A percentile compares a stretch with the other conserved stretches of the same genome.
phyloP scores from a whole-genome alignment of 1,140 invertebrate species.

The Elysia chlorotica region DNA sequence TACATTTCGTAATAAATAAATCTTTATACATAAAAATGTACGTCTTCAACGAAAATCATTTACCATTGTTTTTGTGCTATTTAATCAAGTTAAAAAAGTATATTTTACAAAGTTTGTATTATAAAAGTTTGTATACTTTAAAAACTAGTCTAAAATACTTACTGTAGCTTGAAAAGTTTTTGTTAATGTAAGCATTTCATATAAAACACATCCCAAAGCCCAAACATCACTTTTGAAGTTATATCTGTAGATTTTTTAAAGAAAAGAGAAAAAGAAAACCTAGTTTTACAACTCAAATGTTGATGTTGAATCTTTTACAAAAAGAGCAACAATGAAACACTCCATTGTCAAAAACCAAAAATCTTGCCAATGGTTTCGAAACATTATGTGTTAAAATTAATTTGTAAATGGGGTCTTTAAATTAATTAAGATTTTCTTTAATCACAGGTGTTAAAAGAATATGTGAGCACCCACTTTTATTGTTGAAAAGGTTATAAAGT shows the following conservation, averaged over 20 bases:
- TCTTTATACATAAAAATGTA: too few relatives aligned
- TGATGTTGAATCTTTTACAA: too few relatives aligned
- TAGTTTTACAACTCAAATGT: not conserved
- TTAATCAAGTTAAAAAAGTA: not conserved
- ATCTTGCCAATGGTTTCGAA: too few relatives aligned
- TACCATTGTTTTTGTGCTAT: not conserved
- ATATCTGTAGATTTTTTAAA: constrained; percentile 45
- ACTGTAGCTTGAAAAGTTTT: constrained; percentile 71
- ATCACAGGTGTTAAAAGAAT: too few relatives aligned
- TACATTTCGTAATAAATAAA: too few relatives aligned
- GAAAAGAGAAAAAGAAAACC: constrained; percentile 16
- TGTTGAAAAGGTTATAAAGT: too few relatives aligned
- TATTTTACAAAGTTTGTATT: not conserved
- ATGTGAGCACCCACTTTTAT: too few relatives aligned
- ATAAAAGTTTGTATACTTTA: not conserved
- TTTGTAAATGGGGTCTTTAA: too few relatives aligned
- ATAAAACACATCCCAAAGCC: constrained; percentile 83
- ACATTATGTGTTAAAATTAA: too few relatives aligned
- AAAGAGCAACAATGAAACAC: too few relatives aligned
- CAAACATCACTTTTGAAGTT: constrained; percentile 76
- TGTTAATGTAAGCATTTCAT: constrained; percentile 72
- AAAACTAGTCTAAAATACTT: constrained; percentile 51
- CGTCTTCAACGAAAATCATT: not conserved
- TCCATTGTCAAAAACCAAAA: too few relatives aligned
- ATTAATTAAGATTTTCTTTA: too few relatives aligned